Evolutionary conservation across 2,113 vertebrate species (phyloP).

Genomic region (Platycercus adscitus): DNA sequence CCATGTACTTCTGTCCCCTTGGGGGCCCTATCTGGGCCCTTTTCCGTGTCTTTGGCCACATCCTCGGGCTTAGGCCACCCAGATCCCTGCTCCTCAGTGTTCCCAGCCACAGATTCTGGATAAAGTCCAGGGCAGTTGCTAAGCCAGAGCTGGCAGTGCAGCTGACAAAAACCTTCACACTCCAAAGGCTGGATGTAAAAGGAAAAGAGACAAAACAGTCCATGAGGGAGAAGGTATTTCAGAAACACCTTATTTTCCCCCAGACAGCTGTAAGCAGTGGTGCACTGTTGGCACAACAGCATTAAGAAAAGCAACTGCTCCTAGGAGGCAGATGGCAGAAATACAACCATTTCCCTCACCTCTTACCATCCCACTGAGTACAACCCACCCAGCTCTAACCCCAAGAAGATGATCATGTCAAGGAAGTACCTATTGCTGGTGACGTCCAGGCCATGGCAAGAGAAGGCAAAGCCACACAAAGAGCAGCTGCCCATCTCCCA

Average conservation of each 20-base stretch:
- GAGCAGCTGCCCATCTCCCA: background rate
- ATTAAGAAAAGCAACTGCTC: background rate
- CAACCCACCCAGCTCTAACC: background rate
- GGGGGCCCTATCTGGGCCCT: accelerated
- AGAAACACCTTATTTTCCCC: background rate
- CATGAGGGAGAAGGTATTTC: background rate
- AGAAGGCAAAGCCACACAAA: background rate
- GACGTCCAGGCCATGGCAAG: background rate
- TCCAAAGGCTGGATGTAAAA: background rate
- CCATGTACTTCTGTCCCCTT: background rate
- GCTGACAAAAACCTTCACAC: background rate
- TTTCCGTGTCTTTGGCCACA: background rate
- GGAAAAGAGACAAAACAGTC: background rate
- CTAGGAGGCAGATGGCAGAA: background rate
- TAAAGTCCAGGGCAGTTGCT: background rate
- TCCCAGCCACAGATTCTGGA: background rate
- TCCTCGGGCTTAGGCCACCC: background rate
- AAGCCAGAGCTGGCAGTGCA: background rate
- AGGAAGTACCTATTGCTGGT: background rate
- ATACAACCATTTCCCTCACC: background rate
- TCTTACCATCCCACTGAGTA: background rate
- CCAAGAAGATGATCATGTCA: background rate
- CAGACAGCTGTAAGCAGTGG: background rate
- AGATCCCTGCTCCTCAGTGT: background rate
- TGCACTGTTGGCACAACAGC: background rate